Conservation (phyloP, 2,113 vertebrate genomes). For the Zapus hudsonius region DNA sequence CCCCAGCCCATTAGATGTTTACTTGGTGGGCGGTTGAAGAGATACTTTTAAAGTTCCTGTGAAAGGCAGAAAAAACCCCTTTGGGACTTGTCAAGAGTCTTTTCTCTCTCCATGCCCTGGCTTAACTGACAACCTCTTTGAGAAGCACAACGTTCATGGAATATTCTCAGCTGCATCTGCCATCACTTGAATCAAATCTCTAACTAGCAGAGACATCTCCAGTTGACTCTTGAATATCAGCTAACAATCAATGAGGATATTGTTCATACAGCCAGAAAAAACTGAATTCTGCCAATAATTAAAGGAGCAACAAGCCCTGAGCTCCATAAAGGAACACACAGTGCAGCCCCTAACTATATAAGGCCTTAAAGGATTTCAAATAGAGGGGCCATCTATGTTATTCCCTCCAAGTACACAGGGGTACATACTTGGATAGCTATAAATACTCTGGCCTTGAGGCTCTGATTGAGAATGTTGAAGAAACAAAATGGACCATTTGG, state of each 20-base stretch:
- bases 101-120: not conserved
- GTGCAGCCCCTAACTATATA: not conserved
- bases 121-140: slow-evolving; percentile 16
- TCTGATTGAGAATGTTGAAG: not conserved
- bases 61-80: not conserved
- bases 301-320: not conserved
- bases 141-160: not conserved
- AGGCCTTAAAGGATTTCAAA: not conserved
- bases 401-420: not conserved
- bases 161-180: not conserved
- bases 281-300: not conserved
- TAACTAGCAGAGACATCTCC: slow-evolving; percentile 9
- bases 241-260: not conserved
- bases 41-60: not conserved
- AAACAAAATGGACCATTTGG: not conserved
- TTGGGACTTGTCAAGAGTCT: not conserved
- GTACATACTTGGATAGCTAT: not conserved
- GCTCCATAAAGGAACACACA: not conserved
- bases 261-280: not conserved
- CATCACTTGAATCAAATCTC: not conserved
- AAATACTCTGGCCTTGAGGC: not conserved
- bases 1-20: not conserved
- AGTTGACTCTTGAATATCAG: not conserved
- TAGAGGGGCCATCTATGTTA: not conserved
- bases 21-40: not conserved